Base-by-base conservation (phyloP, 2,113 vertebrate species). In the Mormoops blainvillei region DNA sequence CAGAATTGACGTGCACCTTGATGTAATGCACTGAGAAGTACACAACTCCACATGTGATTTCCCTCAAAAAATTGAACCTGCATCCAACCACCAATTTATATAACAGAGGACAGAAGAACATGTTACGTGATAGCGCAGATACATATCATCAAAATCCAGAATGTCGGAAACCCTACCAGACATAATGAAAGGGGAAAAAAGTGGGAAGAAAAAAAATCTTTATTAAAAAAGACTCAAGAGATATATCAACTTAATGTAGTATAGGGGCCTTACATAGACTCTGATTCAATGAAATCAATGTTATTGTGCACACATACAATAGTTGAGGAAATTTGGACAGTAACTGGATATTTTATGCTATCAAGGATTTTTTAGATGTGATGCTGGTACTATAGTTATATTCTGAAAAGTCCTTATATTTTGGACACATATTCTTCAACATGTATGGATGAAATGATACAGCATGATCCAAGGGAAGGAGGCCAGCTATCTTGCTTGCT, bases 361-460 rank as follows among this genome's bases (percentile, higher is more conserved):
- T 71, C 13, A 77, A 78, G 36, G 13, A 70, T 15, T 68, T 12
- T 88, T 38, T 38, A 70, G 61, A 13, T 84, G 24, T 41, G 54
- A 65, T 78, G 19, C 33, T 78, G 31, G 61, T 65, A 48, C 31
- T 54, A 1, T 22, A 65, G 3, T 31, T 58, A 12, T n/a, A 20
- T 87, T 89, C 43, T 73, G 52, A 52, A 43, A 93, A 43, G 20
- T 38, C 56, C 38, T 92, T 83, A 11, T 48, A 48, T 54, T 65
- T 80, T 61, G 74, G 50, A 83, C 13, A 54, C n/a, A 16, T 2
- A 13, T 65, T 50, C 24, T 73, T 13, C 3, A 48, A 52, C 63
- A 71, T 45, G 26, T 56, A 36, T 52, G 36, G 38, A 33, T 65
- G 45, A 38, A 50, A 41, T 26, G 24, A 45, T 16, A 31, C 1